phyloP scores from a whole-genome alignment of 2,113 vertebrate genomes.

The Pontoporia blainvillei region DNA sequence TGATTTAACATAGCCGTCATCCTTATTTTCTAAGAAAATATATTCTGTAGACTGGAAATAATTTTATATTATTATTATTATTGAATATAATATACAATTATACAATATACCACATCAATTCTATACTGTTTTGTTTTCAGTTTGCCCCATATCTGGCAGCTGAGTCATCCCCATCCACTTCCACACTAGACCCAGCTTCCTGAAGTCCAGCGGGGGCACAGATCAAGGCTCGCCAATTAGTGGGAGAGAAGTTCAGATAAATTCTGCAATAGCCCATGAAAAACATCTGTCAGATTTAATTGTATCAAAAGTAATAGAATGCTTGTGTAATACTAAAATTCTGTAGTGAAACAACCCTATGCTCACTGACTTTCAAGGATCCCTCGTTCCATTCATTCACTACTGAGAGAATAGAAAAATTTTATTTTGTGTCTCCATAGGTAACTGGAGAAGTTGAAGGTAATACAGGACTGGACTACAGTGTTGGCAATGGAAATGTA shows the following conservation, averaged over 20 bases:
- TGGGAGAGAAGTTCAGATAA: not conserved
- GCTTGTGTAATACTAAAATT: not conserved
- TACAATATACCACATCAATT: not conserved
- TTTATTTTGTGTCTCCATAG: not conserved
- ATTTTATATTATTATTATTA: not conserved
- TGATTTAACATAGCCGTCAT: not conserved
- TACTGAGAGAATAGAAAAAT: not conserved
- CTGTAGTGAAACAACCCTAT: not conserved
- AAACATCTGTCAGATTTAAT: not conserved
- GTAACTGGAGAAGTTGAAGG: not conserved
- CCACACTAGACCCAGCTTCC: not conserved
- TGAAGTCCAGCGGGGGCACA: not conserved
- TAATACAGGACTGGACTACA: not conserved
- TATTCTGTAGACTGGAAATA: not conserved
- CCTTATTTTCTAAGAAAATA: conserved; percentile 20
- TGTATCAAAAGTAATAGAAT: not conserved
- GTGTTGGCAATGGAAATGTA: not conserved
- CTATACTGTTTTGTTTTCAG: not conserved
- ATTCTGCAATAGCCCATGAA: not conserved
- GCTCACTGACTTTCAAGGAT: not conserved
- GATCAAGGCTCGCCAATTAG: not conserved
- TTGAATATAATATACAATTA: not conserved
- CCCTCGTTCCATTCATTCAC: not conserved
- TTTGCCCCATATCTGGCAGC: not conserved
- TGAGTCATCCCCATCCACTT: not conserved